These are phyloP conservation scores for honey bee (Apis mellifera) DNA, from an alignment of 1,140 invertebrate genomes.

Conservation along the genomic window Amel_HAv3.1 CM009940.2:6007501-6008000, in stretches of 20 bases:
- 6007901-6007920: conserved; percentile 89
- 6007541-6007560: conserved; percentile 84
- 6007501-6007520: too few species aligned
- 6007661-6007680: background rate
- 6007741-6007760: conserved; percentile 87
- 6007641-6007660: conserved; percentile 85
- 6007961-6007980: background rate
- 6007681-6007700: background rate
- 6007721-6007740: background rate
- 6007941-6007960: background rate
- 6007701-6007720: background rate
- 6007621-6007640: conserved; percentile 95
- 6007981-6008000: too few species aligned
- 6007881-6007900: conserved; percentile 93
- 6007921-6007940: conserved; percentile 87
- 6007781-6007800: conserved; percentile 94
- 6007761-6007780: conserved; percentile 93
- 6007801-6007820: conserved; percentile 95
- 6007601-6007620: conserved; percentile 92
- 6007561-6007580: conserved; percentile 49
- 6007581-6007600: conserved; percentile 57
- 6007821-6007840: conserved; percentile 91
- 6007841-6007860: conserved; percentile 88
- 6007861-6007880: conserved; percentile 87
- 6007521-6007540: conserved; percentile 85